phyloP scores from a whole-genome alignment of 1,140 invertebrate genomes.

The Drosophila oshimai region DNA sequence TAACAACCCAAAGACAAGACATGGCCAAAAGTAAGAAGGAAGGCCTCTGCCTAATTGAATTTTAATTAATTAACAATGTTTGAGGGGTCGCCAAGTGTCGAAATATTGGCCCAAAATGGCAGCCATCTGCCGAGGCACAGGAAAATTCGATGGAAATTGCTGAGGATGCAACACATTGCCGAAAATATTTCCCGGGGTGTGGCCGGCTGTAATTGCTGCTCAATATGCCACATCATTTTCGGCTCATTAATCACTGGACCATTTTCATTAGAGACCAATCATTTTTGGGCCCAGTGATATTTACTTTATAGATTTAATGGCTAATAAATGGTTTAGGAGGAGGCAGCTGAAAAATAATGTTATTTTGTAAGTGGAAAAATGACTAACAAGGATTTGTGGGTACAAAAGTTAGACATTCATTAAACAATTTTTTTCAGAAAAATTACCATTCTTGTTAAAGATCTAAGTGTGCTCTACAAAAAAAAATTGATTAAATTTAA shows the following conservation, averaged over 20 bases:
- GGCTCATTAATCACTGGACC: slow-evolving; percentile 69
- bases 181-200: slow-evolving; percentile 5
- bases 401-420: neutral
- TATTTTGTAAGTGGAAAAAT: neutral
- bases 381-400: neutral
- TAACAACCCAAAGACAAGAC: slow-evolving; percentile 23
- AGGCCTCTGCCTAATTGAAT: slow-evolving; percentile 54
- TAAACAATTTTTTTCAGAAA: too few relatives aligned
- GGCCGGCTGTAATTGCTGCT: slow-evolving; percentile 51
- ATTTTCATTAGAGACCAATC: slow-evolving; percentile 61
- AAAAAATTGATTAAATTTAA: too few relatives aligned
- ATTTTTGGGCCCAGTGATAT: neutral
- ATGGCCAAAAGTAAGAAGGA: slow-evolving; percentile 6
- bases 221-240: slow-evolving; percentile 79
- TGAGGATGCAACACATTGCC: slow-evolving; percentile 58
- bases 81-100: slow-evolving; percentile 25
- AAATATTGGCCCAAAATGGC: slow-evolving; percentile 24
- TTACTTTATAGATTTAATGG: slow-evolving; percentile 31
- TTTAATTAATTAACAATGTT: slow-evolving; percentile 77
- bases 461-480: too few relatives aligned
- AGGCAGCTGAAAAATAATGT: neutral
- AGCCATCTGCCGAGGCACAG: slow-evolving; percentile 38
- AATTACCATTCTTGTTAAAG: too few relatives aligned
- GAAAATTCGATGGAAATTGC: neutral
- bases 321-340: neutral